These are phyloP conservation scores for Axea sp. DNA, from an alignment of 2,888 invertebrate species.

Conservation along the genomic window DNA sequence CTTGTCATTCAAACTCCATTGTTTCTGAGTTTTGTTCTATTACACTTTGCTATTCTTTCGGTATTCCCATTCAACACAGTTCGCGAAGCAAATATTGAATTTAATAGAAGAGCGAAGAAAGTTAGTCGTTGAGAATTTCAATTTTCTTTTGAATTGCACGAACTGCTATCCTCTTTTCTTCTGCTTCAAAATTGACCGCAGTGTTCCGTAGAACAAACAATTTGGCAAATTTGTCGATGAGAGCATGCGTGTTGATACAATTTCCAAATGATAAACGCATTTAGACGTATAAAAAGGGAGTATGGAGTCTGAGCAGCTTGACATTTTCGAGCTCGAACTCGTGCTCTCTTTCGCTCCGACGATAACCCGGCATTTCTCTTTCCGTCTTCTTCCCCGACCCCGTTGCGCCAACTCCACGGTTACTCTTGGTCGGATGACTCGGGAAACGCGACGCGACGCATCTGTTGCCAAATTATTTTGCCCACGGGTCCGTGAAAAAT, in stretches of 20 bases:
- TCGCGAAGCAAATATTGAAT: conserved; percentile 6
- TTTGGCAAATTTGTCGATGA: not conserved
- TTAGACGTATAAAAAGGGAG: conserved; percentile 15
- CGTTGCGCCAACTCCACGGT: conserved; percentile 67
- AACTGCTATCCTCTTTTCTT: too few species aligned
- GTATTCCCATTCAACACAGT: conserved; percentile 11
- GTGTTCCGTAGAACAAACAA: conserved; percentile 3
- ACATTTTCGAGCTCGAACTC: conserved; percentile 10
- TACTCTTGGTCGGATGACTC: conserved; percentile 78
- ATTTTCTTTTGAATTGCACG: conserved; percentile 8
- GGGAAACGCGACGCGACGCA: conserved; percentile 76
- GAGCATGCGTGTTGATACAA: conserved; percentile 5
- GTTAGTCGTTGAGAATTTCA: conserved; percentile 1
- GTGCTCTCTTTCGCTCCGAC: conserved; percentile 23
- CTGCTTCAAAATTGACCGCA: conserved; percentile 1
- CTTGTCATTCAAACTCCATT: conserved; percentile 52
- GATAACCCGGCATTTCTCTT: conserved; percentile 16
- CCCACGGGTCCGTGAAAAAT: conserved; percentile 78
- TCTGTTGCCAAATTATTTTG: conserved; percentile 80
- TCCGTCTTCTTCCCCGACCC: conserved; percentile 50
- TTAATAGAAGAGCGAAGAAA: conserved; percentile 18
- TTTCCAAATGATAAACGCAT: conserved; percentile 17
- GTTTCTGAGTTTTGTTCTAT: conserved; percentile 26
- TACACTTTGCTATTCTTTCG: conserved; percentile 27
- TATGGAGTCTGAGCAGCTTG: conserved; percentile 1